A percentile compares a stretch with the other conserved stretches of the same genome.
These are phyloP conservation scores for Heliothis virescens DNA, from an alignment of 1,140 invertebrate species.

Conservation along the genomic window DNA sequence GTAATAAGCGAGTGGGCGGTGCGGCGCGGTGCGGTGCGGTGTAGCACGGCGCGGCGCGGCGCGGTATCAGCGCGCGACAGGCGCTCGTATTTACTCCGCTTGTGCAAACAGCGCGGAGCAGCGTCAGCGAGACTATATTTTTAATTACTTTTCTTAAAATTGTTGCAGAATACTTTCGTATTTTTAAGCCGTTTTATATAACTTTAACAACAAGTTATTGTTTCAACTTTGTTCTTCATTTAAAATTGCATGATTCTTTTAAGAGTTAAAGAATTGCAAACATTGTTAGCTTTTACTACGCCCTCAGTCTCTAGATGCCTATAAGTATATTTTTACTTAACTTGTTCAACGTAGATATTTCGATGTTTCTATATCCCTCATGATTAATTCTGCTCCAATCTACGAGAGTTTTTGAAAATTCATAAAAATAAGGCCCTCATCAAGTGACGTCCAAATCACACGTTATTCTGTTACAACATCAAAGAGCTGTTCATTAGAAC, in stretches of 20 bases:
- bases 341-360: too few species aligned
- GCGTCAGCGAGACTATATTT: constrained; percentile 1
- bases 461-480: neutral
- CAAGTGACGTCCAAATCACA: too few species aligned
- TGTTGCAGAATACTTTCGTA: neutral
- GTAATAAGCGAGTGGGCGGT: neutral
- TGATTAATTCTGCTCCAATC: too few species aligned
- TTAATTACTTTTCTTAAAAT: constrained; percentile 35
- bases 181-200: neutral
- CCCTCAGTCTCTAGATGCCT: too few species aligned
- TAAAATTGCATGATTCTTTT: too few species aligned
- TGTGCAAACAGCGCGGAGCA: constrained; percentile 26
- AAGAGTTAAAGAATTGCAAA: too few species aligned
- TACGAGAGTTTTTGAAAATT: too few species aligned
- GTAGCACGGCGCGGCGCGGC: neutral
- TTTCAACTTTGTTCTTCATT: neutral
- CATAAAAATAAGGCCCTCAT: too few species aligned
- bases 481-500: neutral
- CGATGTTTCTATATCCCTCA: too few species aligned
- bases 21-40: too few species aligned
- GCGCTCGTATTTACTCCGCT: constrained; percentile 11
- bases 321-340: too few species aligned
- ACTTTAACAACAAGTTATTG: neutral
- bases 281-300: too few species aligned
- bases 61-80: neutral